A percentile compares a stretch with the other conserved stretches of the same genome.
phyloP scores from a whole-genome alignment of 2,113 vertebrate genomes.

The Ceyx cyanopectus region DNA sequence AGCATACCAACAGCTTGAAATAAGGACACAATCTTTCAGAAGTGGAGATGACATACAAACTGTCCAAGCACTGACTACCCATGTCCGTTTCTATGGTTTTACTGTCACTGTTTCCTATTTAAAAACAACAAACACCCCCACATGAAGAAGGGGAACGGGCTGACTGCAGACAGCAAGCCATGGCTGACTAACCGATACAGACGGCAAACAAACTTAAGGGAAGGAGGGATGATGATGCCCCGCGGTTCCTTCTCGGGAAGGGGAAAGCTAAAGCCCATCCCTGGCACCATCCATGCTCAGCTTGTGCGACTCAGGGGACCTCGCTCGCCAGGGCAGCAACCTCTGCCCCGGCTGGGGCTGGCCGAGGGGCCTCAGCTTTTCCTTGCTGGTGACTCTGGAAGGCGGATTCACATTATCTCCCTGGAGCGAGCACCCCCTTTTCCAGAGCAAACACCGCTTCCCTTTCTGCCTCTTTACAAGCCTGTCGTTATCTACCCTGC shows the following conservation, averaged over 20 bases:
- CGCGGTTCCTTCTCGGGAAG: too few species aligned
- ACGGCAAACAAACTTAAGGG: neutral
- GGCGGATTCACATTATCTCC: neutral
- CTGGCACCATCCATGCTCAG: neutral
- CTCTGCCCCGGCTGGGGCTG: neutral
- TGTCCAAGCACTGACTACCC: neutral
- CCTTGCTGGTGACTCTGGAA: fast-evolving
- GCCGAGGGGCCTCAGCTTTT: too few species aligned
- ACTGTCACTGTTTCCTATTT: neutral
- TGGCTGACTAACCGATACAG: neutral
- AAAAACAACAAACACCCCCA: neutral
- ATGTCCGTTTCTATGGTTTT: conserved; percentile 17
- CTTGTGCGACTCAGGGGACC: neutral
- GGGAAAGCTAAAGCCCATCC: neutral
- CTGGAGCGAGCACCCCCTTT: too few species aligned
- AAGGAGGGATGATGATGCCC: neutral
- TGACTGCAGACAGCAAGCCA: neutral
- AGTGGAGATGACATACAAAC: neutral
- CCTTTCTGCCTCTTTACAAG: neutral
- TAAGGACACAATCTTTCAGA: neutral
- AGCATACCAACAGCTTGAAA: neutral
- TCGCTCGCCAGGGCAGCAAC: neutral
- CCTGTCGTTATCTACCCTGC: neutral
- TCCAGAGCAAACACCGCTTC: neutral
- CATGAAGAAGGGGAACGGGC: neutral